Conservation (phyloP, 2,113 vertebrate species). For the Grammomys dolichurus region DNA sequence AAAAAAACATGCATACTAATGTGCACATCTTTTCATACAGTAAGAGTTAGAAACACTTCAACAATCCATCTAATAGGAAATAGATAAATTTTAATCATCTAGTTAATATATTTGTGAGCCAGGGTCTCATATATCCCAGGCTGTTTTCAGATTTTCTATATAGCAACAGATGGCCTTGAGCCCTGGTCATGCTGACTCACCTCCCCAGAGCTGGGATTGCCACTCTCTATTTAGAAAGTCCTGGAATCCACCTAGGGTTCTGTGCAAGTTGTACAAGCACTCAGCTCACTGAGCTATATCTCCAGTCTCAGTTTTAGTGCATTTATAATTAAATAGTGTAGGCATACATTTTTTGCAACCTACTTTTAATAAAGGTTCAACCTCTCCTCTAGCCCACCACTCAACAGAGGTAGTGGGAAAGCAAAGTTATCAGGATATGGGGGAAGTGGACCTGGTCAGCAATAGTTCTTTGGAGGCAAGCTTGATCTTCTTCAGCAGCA, state of each 20-base stretch:
- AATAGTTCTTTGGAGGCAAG: no score
- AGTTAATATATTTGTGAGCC: background rate
- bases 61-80: background rate
- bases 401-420: no score
- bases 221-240: background rate
- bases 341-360: no score
- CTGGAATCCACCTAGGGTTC: background rate
- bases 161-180: background rate
- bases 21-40: background rate
- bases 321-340: background rate
- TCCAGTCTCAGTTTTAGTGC: background rate
- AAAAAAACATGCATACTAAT: background rate
- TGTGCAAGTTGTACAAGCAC: background rate
- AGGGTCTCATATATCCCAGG: background rate
- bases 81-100: background rate
- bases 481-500: no score
- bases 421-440: no score
- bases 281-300: background rate
- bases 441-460: no score
- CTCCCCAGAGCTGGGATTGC: background rate
- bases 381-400: no score
- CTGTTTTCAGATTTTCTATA: background rate
- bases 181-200: background rate
- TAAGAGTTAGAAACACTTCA: background rate
- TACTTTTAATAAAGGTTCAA: no score